Evolutionary conservation across 2,113 vertebrate genomes (phyloP).

Genomic region (Upupa epops): DNA sequence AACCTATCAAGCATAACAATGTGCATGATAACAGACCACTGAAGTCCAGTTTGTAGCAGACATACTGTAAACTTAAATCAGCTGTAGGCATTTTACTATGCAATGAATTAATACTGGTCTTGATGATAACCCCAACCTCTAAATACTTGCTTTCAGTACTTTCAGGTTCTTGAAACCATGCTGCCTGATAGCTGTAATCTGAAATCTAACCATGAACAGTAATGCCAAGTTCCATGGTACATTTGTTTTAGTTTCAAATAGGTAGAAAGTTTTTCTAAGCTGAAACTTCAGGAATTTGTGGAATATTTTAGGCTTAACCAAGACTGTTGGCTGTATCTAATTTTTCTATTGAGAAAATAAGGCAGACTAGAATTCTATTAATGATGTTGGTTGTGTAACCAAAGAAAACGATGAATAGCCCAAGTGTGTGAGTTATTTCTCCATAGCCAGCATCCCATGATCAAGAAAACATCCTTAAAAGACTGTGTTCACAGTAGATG

Average conservation of each 20-base stretch:
- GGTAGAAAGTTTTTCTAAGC: neutral
- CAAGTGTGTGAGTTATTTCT: neutral
- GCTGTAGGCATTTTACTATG: neutral
- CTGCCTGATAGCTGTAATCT: neutral
- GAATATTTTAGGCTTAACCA: neutral
- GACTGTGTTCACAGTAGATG: neutral
- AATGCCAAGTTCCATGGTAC: neutral
- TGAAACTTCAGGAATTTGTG: neutral
- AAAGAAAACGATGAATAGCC: neutral
- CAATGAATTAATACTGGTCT: neutral
- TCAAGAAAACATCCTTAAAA: neutral
- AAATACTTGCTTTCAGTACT: too few species aligned
- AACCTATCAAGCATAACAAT: neutral
- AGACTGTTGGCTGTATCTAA: neutral
- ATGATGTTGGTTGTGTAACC: neutral
- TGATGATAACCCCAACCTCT: neutral
- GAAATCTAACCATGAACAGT: neutral
- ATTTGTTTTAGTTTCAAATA: neutral
- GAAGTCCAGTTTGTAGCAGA: neutral
- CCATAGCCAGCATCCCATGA: neutral
- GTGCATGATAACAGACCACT: neutral
- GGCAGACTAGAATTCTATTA: neutral
- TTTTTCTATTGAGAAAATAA: neutral
- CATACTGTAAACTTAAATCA: neutral
- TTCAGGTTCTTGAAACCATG: neutral